Conservation (phyloP, 2,888 invertebrate genomes). For the Tenthredo notha region DNA sequence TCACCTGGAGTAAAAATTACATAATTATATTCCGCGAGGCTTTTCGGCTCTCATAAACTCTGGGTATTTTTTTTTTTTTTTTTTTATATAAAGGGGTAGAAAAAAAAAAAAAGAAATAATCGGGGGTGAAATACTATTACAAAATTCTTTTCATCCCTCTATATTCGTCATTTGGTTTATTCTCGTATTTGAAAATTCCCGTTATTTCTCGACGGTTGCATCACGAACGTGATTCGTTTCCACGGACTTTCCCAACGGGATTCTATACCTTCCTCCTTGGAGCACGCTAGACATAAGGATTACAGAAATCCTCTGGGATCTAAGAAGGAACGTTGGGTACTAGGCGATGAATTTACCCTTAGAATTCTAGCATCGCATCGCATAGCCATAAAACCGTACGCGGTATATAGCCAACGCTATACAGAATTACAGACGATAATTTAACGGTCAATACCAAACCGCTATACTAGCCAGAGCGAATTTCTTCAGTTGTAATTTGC, state of each 20-base stretch:
- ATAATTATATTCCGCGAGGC: background rate
- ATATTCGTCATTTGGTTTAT: background rate
- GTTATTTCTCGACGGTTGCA: background rate
- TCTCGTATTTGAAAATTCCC: background rate
- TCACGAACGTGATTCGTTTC: slow-evolving; percentile 9
- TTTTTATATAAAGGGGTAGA: background rate
- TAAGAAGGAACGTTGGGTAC: slow-evolving; percentile 6
- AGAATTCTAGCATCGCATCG: slow-evolving; percentile 9
- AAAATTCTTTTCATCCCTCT: background rate
- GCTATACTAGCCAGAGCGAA: background rate
- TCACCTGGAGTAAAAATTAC: background rate
- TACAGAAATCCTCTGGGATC: slow-evolving; percentile 38
- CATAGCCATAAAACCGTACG: background rate
- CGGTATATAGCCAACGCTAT: background rate
- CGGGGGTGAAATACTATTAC: background rate
- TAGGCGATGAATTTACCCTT: slow-evolving; percentile 22
- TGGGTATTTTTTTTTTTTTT: background rate
- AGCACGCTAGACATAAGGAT: slow-evolving; percentile 15
- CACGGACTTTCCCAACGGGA: slow-evolving; percentile 3
- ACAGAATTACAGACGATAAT: slow-evolving; percentile 19
- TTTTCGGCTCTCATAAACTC: background rate
- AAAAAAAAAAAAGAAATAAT: too few relatives aligned
- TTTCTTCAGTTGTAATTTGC: background rate
- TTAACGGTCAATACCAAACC: background rate
- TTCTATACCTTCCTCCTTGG: background rate